Conservation (phyloP, 1,140 invertebrate genomes). For the Latrodectus geometricus region DNA sequence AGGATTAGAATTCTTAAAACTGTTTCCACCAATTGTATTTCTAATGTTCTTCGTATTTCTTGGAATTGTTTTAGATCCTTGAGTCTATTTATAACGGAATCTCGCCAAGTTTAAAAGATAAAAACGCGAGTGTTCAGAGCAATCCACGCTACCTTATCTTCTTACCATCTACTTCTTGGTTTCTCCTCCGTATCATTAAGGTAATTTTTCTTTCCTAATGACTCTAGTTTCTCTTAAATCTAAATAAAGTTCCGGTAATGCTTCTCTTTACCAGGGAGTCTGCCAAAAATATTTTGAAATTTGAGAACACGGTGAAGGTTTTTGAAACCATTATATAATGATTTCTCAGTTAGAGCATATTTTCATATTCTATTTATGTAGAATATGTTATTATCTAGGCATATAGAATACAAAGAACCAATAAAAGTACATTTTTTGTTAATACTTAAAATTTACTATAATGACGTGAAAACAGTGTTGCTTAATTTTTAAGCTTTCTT, state of each 20-base stretch:
- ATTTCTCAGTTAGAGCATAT: not conserved
- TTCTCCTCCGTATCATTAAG: not conserved
- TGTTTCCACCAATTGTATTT: too few relatives aligned
- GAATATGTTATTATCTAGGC: not conserved
- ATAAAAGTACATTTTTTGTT: too few relatives aligned
- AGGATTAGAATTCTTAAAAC: too few relatives aligned
- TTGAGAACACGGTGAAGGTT: not conserved
- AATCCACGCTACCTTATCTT: not conserved
- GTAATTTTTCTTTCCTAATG: not conserved
- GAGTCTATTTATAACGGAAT: not conserved
- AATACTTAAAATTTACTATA: too few relatives aligned
- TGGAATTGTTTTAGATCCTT: not conserved
- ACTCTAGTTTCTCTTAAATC: not conserved
- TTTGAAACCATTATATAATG: not conserved
- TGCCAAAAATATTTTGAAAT: not conserved
- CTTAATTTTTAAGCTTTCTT: too few relatives aligned
- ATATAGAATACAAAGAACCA: too few relatives aligned
- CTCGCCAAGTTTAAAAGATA: not conserved
- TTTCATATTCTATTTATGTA: not conserved
- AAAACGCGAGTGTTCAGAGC: not conserved
- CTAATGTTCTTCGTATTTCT: not conserved
- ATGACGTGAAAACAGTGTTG: too few relatives aligned
- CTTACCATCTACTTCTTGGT: not conserved
- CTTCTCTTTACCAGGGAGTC: not conserved
- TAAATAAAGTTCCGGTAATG: not conserved